Base-by-base conservation (phyloP, 2,797 vertebrate species). In the Gymnothorax reevesii region DNA sequence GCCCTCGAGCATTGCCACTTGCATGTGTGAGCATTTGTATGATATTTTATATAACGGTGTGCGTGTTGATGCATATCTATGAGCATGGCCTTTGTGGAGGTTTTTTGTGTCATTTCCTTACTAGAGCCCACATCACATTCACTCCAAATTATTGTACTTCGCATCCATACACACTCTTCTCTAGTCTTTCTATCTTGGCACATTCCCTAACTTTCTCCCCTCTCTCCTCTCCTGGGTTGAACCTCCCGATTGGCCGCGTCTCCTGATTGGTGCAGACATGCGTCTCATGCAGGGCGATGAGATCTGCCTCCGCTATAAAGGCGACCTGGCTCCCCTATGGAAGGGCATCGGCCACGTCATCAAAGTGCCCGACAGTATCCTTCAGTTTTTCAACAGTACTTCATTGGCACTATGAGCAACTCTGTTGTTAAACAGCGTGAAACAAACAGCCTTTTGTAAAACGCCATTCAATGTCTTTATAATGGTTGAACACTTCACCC, bases 341-440 rank as follows among this genome's bases (percentile, higher is more conserved):
- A 99, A 99, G 86, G 98, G 99, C 86, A 99, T 99, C 2, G 98
- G 98, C 77, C 99, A 99, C 0, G 99, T 99, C 88, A 99, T 99
- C 95, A 99, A 99, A 94, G 99, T 99, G 88, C 99, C 99, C 0
- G 99, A 99, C 91, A 99, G 98, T 99, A 99, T 99, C 98, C 97
- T 98, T 96, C 89, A 54, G 66, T 7, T 52, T 25, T 22, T 42
- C 49, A 9, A 5, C 69, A 17, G 12, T 62, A 17, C 59, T 17
- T 17, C 59, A 15, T 12, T 4, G 13, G 59, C 8, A 59, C 13
- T 13, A 62, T 62, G 60, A 15, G 60, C 4, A 62, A 62, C 60
- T 42, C 1, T 15, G 60, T 15, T 4, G 20, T 62, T 17, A 15
- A 15, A 62, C 20, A 15, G 60, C 15, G 17, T 13, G 9, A 17